These are phyloP conservation scores for Passer montanus DNA, from an alignment of 2,113 vertebrate genomes.

Conservation along the genomic window DNA sequence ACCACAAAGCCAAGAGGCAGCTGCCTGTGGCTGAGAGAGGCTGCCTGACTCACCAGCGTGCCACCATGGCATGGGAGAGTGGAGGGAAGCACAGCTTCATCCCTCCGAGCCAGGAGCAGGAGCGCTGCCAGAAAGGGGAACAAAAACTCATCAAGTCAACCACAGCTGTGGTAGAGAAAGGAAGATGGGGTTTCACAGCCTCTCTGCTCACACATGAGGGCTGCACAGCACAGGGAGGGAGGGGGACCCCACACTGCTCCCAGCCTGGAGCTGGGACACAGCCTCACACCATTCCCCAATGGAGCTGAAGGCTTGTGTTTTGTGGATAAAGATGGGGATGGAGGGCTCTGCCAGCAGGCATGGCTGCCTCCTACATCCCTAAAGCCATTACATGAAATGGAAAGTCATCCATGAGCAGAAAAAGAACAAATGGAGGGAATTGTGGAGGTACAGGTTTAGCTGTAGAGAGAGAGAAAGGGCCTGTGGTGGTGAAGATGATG, in stretches of 20 bases:
- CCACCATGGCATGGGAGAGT: not conserved
- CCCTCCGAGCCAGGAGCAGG: not conserved
- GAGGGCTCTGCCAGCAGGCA: not conserved
- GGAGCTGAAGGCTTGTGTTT: not conserved
- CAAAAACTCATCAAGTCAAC: conserved; percentile 52
- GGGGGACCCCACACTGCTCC: not conserved
- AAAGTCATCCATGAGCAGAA: not conserved
- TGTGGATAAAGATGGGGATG: not conserved
- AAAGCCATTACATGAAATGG: not conserved
- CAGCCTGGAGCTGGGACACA: not conserved
- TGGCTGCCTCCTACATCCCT: not conserved
- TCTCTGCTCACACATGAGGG: not conserved
- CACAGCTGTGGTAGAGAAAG: conserved; percentile 57
- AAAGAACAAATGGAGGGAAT: not conserved
- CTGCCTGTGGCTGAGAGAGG: conserved; percentile 33
- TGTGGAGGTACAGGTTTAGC: not conserved
- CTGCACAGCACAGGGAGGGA: not conserved
- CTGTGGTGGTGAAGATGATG: not conserved
- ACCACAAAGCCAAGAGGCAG: conserved; percentile 61
- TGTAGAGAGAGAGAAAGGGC: not conserved
- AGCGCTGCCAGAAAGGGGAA: conserved; percentile 48
- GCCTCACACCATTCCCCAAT: not conserved
- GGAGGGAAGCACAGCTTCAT: not conserved
- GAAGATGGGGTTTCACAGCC: conserved; percentile 58
- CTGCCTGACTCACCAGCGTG: conserved; percentile 35